Base-by-base conservation (phyloP, 2,113 vertebrate genomes). In the Excalfactoria chinensis region DNA sequence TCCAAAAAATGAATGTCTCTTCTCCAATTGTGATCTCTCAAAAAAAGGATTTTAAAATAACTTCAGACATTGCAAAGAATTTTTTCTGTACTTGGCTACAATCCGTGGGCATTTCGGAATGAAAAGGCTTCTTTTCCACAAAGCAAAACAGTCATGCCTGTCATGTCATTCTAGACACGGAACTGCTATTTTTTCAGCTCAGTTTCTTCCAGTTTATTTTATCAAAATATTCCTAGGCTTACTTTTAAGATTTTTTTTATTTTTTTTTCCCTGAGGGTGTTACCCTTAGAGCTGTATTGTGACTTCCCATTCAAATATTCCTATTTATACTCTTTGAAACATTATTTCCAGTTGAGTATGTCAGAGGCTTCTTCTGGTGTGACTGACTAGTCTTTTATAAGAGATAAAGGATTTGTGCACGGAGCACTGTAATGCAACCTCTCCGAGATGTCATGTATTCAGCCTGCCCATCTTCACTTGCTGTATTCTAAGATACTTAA, bases 361-460 rank as follows among this genome's bases (percentile, higher is more conserved):
- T 56, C 72, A 17, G 11, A 76, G 55, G 3, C 46, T 55, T 32
- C 51, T 34, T 83, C 23, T 62, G 9, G 3, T 79, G 58, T 56
- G 28, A 17, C 68, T 85, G 53, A 30, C 43, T 5, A 6, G 34
- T 48, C 26, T 55, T 79, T 69, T 13, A 0, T 69, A 55, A 17
- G 58, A 1, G 1, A 11, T 68, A 9, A 77, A 41, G 40, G 32
- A 56, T 74, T 66, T 73, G 1, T 49, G 51, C 89, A 62, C 67
- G 60, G 20, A 35, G 11, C 4, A 2, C 22, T 60, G 49, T 58
- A 43, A 48, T 82, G 10, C 25, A 48, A 55, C 59, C 74, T 94
- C 76, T 66, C 0, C 0, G 1, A 5, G 34, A 43, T 34, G 23
- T 35, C 35, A 37, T 48, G 21, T 37, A 21, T 75, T 68, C 63